A percentile compares a stretch with the other conserved stretches of the same genome.
Conservation (phyloP, 1,140 invertebrate genomes). For the Orius laevigatus region DNA sequence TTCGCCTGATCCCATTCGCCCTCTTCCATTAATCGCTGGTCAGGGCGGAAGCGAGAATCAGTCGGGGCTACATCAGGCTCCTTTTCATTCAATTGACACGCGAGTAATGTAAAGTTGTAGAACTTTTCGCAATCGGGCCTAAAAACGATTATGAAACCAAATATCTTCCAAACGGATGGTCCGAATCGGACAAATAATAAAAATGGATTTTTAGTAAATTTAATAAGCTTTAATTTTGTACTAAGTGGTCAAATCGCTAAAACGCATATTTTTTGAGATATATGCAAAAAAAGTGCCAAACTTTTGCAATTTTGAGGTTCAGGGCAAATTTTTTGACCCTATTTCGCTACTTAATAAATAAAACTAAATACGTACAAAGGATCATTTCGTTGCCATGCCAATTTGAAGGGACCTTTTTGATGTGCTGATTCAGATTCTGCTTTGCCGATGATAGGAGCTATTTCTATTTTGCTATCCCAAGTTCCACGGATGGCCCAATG, state of each 20-base stretch:
- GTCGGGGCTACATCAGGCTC: conserved; percentile 89
- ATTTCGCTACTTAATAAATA: conserved; percentile 3
- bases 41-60: conserved; percentile 81
- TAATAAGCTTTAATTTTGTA: no score
- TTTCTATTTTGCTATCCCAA: conserved; percentile 92
- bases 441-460: conserved; percentile 56
- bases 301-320: no score
- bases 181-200: no score
- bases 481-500: conserved; percentile 78
- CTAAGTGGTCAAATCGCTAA: no score
- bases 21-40: conserved; percentile 95
- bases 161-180: not conserved
- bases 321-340: not conserved
- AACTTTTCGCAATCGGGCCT: conserved; percentile 57
- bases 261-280: no score
- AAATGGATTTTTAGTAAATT: no score
- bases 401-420: conserved; percentile 69
- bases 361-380: conserved; percentile 39
- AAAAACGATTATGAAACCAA: conserved; percentile 19
- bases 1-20: conserved; percentile 95
- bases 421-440: conserved; percentile 65
- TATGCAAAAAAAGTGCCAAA: conserved; percentile 1
- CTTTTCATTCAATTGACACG: conserved; percentile 89
- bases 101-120: conserved; percentile 89
- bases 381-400: conserved; percentile 71